phyloP scores from a whole-genome alignment of 2,888 invertebrate species.

The Dolichomitus sp. region DNA sequence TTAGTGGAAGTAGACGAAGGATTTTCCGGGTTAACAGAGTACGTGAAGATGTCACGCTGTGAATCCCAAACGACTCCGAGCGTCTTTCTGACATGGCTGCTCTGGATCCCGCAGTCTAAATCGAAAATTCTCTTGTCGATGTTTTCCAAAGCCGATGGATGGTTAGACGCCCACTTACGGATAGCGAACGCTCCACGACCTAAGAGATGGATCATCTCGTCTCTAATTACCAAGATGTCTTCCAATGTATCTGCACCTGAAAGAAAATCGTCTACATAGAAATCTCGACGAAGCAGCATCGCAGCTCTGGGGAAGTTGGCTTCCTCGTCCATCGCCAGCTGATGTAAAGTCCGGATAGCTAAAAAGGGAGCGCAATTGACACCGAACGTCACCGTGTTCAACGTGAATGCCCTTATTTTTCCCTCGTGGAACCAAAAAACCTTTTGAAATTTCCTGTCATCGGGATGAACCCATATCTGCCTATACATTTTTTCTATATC shows the following conservation, averaged over 20 bases:
- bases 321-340: constrained; percentile 68
- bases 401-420: constrained; percentile 9
- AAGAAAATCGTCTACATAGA: constrained; percentile 64
- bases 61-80: constrained; percentile 54
- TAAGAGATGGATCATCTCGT: constrained; percentile 37
- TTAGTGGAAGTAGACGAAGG: not conserved
- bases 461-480: constrained; percentile 59
- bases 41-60: constrained; percentile 8
- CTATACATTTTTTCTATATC: constrained; percentile 75
- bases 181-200: constrained; percentile 53
- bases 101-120: not conserved
- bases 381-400: constrained; percentile 63
- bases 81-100: constrained; percentile 27
- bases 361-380: constrained; percentile 70
- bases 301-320: constrained; percentile 37
- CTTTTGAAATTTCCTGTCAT: constrained; percentile 65
- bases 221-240: constrained; percentile 29
- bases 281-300: constrained; percentile 22
- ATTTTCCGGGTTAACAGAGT: not conserved
- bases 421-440: constrained; percentile 68
- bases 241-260: constrained; percentile 46
- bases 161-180: constrained; percentile 61
- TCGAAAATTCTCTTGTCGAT: constrained; percentile 21
- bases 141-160: constrained; percentile 20
- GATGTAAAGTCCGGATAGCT: constrained; percentile 68